Conservation (phyloP, 2,113 vertebrate genomes). For the Empidonax alnorum region DNA sequence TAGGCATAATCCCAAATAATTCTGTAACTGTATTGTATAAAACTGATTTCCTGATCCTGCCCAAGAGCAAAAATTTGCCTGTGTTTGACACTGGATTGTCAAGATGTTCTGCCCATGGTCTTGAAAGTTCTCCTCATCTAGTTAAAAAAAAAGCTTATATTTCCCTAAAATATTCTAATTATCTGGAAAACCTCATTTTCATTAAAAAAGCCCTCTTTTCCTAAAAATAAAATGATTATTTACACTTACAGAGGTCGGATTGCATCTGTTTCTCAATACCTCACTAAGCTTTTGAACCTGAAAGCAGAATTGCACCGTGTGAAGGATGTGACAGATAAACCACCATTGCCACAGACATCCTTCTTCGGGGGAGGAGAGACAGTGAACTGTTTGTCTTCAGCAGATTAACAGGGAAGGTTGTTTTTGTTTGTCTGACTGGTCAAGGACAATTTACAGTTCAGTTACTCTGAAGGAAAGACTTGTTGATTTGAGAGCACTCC, state of each 20-base stretch:
- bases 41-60: not conserved
- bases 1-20: not conserved
- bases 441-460: slow-evolving; percentile 79
- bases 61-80: not conserved
- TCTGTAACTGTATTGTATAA: not conserved
- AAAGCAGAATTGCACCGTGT: not conserved
- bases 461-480: slow-evolving; percentile 75
- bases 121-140: not conserved
- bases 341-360: slow-evolving; percentile 13
- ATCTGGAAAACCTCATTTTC: not conserved
- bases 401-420: slow-evolving; percentile 71
- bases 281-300: not conserved
- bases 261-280: not conserved
- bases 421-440: slow-evolving; percentile 76
- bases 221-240: not conserved
- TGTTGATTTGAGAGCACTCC: slow-evolving; percentile 71
- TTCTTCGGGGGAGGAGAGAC: slow-evolving; percentile 23
- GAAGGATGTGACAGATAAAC: slow-evolving; percentile 50
- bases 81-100: not conserved
- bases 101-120: fast-evolving
- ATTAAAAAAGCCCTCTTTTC: not conserved
- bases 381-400: slow-evolving; percentile 56
- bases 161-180: fast-evolving
- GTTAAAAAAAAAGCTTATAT: not conserved
- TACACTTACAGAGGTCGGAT: not conserved